Conservation (phyloP, 2,113 vertebrate genomes). For the Hemicordylus capensis region DNA sequence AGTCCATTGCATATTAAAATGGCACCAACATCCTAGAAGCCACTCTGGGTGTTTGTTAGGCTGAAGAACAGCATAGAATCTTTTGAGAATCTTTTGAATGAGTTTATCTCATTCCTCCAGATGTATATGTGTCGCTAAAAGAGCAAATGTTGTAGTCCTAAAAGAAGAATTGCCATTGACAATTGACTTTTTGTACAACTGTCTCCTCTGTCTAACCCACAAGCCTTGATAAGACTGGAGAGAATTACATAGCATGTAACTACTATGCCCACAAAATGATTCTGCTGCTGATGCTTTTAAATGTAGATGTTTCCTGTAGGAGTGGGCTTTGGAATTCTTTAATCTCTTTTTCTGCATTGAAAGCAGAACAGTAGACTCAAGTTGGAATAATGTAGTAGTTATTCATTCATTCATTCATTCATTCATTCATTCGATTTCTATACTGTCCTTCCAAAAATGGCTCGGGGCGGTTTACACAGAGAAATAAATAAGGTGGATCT, state of each 20-base stretch:
- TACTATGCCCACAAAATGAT: no score
- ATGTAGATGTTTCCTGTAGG: background rate
- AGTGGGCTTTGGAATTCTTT: background rate
- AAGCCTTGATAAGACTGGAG: background rate
- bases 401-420: no score
- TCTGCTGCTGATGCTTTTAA: background rate
- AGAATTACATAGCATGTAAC: background rate
- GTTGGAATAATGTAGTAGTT: background rate
- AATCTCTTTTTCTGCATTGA: background rate
- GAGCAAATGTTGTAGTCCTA: background rate
- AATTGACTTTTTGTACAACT: background rate
- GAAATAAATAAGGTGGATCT: no score
- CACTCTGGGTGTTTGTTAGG: no score
- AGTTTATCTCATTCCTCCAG: no score
- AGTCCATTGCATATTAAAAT: background rate
- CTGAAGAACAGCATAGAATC: no score
- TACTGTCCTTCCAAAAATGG: no score
- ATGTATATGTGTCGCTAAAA: background rate
- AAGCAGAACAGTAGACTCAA: background rate
- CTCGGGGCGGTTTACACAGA: no score
- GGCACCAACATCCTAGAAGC: no score
- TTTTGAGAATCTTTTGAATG: no score
- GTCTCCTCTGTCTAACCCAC: background rate
- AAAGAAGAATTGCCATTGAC: background rate
- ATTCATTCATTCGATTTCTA: no score